A percentile compares a stretch with the other conserved stretches of the same genome.
phyloP scores from a whole-genome alignment of 2,113 vertebrate species.

The Pomatorhinus ruficollis region DNA sequence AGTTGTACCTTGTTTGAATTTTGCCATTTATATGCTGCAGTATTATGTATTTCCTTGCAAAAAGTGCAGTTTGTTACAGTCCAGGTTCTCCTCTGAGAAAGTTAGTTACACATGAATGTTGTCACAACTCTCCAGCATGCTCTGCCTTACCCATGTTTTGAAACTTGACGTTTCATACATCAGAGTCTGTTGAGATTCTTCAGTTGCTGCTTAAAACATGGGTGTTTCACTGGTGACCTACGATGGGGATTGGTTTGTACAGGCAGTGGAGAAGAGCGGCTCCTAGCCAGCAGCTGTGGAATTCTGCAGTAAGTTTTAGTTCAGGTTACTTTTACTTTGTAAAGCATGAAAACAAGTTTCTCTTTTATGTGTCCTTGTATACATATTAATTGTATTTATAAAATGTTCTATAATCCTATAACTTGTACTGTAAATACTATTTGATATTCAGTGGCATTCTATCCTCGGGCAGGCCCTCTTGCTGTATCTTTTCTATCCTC shows the following conservation, averaged over 20 bases:
- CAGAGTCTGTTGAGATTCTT: not conserved
- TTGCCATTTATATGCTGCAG: not conserved
- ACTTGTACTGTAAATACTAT: conserved; percentile 80
- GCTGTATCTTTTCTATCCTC: conserved; percentile 74
- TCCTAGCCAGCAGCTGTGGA: conserved; percentile 59
- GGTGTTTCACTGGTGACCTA: not conserved
- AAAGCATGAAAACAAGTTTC: conserved; percentile 42
- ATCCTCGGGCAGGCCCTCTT: conserved; percentile 82
- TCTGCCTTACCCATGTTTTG: not conserved
- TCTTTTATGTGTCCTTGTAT: conserved; percentile 76
- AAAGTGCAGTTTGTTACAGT: not conserved
- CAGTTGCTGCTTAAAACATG: conserved; percentile 16
- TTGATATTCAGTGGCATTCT: conserved; percentile 67
- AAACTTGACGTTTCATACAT: not conserved
- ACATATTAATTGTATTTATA: conserved; percentile 91
- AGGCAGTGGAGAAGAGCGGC: conserved; percentile 51
- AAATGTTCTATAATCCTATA: conserved; percentile 84
- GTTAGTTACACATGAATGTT: not conserved
- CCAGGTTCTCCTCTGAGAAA: not conserved
- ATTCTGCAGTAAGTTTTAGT: conserved; percentile 41
- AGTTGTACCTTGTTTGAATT: not conserved
- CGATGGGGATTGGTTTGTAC: not conserved
- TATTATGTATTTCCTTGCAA: not conserved
- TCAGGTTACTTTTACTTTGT: conserved; percentile 53
- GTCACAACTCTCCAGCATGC: not conserved